Evolutionary conservation across 1,140 invertebrate genomes (phyloP).

Genomic region (Drosophila eugracilis): DNA sequence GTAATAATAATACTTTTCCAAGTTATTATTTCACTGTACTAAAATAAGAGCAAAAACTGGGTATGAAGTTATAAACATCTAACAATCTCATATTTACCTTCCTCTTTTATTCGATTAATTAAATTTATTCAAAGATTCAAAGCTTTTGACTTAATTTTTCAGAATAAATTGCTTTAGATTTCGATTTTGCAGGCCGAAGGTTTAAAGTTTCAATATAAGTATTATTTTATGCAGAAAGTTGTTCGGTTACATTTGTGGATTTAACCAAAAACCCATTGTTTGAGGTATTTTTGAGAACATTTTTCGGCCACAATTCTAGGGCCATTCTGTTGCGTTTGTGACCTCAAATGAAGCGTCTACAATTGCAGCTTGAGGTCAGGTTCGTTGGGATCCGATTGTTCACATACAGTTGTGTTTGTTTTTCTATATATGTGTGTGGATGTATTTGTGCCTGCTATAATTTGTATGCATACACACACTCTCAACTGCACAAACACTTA

Average conservation of each 20-base stretch:
- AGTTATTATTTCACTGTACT: no score
- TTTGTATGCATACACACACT: constrained; percentile 56
- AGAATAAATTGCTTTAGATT: no score
- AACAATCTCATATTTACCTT: no score
- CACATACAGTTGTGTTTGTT: no score
- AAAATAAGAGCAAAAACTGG: no score
- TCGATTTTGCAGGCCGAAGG: no score
- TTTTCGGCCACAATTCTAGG: constrained; percentile 15
- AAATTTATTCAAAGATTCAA: no score
- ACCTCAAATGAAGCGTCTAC: constrained; percentile 71
- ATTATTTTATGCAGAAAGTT: not conserved
- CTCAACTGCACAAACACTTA: constrained; percentile 10
- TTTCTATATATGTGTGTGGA: not conserved
- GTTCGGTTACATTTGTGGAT: not conserved
- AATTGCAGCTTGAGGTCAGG: constrained; percentile 65
- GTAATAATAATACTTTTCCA: no score
- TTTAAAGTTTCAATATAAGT: not conserved
- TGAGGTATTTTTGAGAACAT: constrained; percentile 7
- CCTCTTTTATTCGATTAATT: no score
- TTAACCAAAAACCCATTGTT: not conserved
- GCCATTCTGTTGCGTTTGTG: constrained; percentile 33
- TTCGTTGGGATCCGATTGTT: constrained; percentile 47
- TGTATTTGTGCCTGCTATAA: constrained; percentile 46
- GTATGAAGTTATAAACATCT: no score
- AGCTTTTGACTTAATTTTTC: no score